Percentiles rank a stretch among this genome's conserved stretches.
phyloP scores from a whole-genome alignment of 2,888 invertebrate genomes.

The Coelinius sp. region DNA sequence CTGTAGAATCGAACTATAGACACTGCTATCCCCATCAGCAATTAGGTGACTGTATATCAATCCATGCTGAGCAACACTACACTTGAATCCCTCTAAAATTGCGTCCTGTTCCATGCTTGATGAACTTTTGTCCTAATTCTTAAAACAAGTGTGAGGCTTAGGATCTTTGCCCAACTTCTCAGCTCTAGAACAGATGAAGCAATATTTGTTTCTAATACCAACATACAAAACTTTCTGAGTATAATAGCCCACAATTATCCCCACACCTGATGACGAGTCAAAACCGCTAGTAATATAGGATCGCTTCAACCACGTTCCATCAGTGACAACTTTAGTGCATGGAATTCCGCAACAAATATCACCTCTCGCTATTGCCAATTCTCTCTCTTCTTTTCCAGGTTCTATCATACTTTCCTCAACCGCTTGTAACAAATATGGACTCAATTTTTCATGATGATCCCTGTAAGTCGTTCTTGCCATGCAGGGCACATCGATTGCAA shows the following conservation, averaged over 20 bases:
- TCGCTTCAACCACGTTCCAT: constrained; percentile 50
- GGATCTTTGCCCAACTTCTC: not conserved
- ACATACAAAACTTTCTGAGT: constrained; percentile 51
- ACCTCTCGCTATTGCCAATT: constrained; percentile 25
- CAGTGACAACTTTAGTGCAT: constrained; percentile 42
- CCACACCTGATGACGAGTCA: constrained; percentile 46
- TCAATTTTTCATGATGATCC: constrained; percentile 28
- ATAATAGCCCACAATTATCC: constrained; percentile 42
- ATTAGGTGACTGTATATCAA: constrained; percentile 38
- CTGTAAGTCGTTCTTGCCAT: constrained; percentile 39
- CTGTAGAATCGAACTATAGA: constrained; percentile 36
- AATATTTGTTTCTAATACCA: constrained; percentile 55
- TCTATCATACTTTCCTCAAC: constrained; percentile 29
- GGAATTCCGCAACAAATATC: constrained; percentile 41
- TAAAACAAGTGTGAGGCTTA: constrained; percentile 35
- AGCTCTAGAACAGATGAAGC: constrained; percentile 42
- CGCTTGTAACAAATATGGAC: not conserved
- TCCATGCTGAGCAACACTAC: constrained; percentile 40
- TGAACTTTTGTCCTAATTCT: constrained; percentile 54
- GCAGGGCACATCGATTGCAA: constrained; percentile 43
- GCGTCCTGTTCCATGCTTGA: constrained; percentile 53
- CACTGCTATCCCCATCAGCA: constrained; percentile 41
- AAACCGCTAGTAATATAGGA: constrained; percentile 42
- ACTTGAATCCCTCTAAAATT: constrained; percentile 44
- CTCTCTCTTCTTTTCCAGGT: constrained; percentile 39